Evolutionary conservation across 2,888 invertebrate genomes (phyloP).

Genomic region (Pterostichus madidus): DNA sequence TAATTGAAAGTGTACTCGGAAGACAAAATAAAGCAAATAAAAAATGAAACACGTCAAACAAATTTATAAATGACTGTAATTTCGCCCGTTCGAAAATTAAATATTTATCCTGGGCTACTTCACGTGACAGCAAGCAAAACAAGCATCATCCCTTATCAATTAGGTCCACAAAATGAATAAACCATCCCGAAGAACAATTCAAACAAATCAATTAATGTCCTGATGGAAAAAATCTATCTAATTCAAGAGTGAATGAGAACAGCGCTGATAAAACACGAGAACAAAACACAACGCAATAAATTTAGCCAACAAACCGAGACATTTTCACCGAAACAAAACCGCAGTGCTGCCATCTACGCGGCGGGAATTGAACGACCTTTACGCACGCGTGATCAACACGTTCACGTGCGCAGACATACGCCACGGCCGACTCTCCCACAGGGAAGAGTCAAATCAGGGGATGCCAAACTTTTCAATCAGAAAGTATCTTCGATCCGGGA

Average conservation of each 20-base stretch:
- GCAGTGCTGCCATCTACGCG: constrained; percentile 18
- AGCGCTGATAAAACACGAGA: constrained; percentile 28
- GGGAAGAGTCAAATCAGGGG: no score
- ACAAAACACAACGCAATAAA: constrained; percentile 55
- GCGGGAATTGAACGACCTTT: neutral
- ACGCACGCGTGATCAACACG: constrained; percentile 26
- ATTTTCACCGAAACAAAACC: constrained; percentile 40
- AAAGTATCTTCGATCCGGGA: no score
- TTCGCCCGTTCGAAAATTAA: constrained; percentile 12
- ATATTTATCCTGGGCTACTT: constrained; percentile 1
- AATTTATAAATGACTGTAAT: constrained; percentile 24
- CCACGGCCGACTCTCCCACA: no score
- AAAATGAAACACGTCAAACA: neutral
- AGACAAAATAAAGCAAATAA: neutral
- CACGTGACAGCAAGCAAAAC: neutral
- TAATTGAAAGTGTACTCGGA: neutral
- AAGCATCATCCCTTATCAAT: constrained; percentile 25
- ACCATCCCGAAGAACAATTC: constrained; percentile 42
- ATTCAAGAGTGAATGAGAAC: neutral
- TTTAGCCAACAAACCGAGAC: constrained; percentile 50
- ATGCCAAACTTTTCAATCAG: no score
- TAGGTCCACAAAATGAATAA: constrained; percentile 37
- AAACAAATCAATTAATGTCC: constrained; percentile 47
- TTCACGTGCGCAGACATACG: neutral
- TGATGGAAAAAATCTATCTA: constrained; percentile 52